phyloP scores from a whole-genome alignment of 2,888 invertebrate genomes.

The Aspidiotus rigidus region DNA sequence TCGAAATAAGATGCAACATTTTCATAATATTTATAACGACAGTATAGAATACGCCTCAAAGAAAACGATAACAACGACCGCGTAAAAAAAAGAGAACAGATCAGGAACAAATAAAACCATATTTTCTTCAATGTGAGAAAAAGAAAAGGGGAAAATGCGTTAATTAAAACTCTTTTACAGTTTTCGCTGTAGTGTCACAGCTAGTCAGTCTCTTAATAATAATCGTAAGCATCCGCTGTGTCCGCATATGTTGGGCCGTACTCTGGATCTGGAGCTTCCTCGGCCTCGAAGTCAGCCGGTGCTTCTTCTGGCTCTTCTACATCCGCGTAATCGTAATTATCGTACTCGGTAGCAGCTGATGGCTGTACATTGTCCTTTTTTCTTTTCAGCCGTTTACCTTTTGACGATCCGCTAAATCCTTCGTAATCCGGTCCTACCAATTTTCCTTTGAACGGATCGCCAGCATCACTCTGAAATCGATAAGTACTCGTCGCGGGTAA shows the following conservation, averaged over 20 bases:
- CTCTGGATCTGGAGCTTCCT: conserved; percentile 36
- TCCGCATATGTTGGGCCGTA: conserved; percentile 35
- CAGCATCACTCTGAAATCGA: conserved; percentile 19
- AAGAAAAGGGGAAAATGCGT: no score
- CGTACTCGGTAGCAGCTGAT: conserved; percentile 36
- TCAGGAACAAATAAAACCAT: no score
- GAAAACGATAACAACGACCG: no score
- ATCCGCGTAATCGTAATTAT: conserved; percentile 35
- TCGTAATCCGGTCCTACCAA: conserved; percentile 16
- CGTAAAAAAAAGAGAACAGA: no score
- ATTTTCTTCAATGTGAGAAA: no score
- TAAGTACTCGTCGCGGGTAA: conserved; percentile 29
- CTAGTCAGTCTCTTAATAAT: conserved; percentile 22
- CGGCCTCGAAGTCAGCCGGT: conserved; percentile 35
- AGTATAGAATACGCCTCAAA: no score
- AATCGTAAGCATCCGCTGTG: conserved; percentile 34
- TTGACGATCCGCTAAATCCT: conserved; percentile 6
- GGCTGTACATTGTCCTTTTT: conserved; percentile 30
- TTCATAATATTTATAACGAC: no score
- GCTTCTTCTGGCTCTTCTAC: conserved; percentile 35
- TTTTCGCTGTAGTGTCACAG: no score
- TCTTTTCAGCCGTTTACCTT: neutral
- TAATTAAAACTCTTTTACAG: no score
- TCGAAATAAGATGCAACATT: no score
- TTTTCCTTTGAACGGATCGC: conserved; percentile 15